phyloP scores from a whole-genome alignment of 2,113 vertebrate species.

The Orycteropus afer region DNA sequence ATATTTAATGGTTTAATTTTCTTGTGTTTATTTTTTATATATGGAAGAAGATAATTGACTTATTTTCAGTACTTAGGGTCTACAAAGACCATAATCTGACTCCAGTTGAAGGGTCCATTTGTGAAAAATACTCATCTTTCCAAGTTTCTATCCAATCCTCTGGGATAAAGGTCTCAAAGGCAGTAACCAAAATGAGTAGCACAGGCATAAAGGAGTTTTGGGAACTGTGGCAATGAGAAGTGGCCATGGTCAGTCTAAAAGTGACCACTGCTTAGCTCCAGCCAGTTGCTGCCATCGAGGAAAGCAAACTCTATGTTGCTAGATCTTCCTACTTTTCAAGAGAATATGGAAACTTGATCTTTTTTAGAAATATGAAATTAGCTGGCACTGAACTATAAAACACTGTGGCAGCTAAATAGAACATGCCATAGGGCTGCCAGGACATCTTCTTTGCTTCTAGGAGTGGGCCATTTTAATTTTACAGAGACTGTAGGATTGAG shows the following conservation, averaged over 20 bases:
- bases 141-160: neutral
- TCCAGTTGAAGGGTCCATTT: neutral
- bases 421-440: neutral
- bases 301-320: neutral
- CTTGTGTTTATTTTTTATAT: conserved; percentile 20
- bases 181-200: neutral
- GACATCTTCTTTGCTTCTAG: neutral
- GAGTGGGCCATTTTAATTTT: neutral
- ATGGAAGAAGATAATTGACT: neutral
- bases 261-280: neutral
- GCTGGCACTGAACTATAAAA: neutral
- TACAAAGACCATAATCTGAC: neutral
- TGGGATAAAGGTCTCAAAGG: neutral
- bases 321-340: neutral
- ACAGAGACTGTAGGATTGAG: neutral
- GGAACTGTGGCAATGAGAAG: neutral
- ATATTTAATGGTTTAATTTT: conserved; percentile 44
- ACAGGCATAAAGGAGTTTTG: neutral
- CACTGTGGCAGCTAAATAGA: neutral
- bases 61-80: neutral
- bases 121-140: neutral
- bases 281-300: neutral
- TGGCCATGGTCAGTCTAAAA: neutral
- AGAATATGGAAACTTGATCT: neutral
- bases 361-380: conserved; percentile 31